phyloP scores from a whole-genome alignment of 2,113 vertebrate genomes.

The Pavo muticus region DNA sequence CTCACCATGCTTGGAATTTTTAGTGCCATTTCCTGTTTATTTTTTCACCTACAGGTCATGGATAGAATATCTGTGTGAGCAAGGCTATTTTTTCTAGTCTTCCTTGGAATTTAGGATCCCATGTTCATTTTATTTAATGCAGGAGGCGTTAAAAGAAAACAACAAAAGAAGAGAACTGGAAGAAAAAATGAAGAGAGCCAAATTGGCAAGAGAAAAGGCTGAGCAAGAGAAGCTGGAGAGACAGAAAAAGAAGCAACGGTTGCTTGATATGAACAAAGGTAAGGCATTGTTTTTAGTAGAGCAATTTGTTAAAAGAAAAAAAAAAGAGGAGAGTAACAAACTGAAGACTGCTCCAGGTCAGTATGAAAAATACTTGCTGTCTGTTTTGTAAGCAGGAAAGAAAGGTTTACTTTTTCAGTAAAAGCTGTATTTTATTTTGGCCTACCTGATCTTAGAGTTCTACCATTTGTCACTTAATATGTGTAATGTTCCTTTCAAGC shows the following conservation, averaged over 20 bases:
- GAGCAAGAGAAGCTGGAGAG: constrained; percentile 94
- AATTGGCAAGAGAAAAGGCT: constrained; percentile 96
- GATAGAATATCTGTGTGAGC: not conserved
- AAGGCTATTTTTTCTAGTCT: not conserved
- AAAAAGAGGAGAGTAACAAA: not conserved
- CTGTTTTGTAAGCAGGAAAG: not conserved
- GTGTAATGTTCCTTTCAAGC: not conserved
- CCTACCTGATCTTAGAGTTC: not conserved
- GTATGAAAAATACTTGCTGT: not conserved
- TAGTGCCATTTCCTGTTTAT: not conserved
- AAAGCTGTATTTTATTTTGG: not conserved
- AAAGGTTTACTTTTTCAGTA: not conserved
- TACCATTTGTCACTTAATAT: not conserved
- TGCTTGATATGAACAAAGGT: constrained; percentile 99
- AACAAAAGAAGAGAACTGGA: constrained; percentile 95
- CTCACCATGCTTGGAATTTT: not conserved
- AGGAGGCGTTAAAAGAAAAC: constrained; percentile 97
- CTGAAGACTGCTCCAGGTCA: not conserved
- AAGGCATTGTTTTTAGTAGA: constrained; percentile 20
- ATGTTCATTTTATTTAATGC: constrained; percentile 12
- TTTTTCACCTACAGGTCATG: rapidly evolving
- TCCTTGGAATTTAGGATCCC: not conserved
- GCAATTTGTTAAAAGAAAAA: not conserved
- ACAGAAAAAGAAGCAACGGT: constrained; percentile 96
- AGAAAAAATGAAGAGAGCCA: constrained; percentile 96